A percentile compares a stretch with the other conserved stretches of the same genome.
Conservation (phyloP, 2,113 vertebrate species). For the Galemys pyrenaicus region DNA sequence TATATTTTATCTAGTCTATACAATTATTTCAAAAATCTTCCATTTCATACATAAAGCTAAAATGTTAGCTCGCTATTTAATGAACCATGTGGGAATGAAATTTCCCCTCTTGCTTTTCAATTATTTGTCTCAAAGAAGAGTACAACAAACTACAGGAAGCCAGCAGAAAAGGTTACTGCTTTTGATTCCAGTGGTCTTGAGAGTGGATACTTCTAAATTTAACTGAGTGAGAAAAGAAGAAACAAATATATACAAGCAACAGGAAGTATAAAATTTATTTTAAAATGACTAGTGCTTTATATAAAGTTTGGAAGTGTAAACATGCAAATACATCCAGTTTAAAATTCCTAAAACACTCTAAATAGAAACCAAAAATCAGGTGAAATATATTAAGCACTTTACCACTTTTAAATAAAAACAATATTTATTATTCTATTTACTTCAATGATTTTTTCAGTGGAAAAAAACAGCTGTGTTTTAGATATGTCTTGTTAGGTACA, state of each 20-base stretch:
- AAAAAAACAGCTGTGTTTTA: slow-evolving; percentile 48
- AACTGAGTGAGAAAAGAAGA: slow-evolving; percentile 45
- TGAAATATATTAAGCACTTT: background rate
- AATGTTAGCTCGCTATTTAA: slow-evolving; percentile 75
- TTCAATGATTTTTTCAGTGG: background rate
- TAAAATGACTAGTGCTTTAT: slow-evolving; percentile 60
- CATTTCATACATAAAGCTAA: slow-evolving; percentile 72
- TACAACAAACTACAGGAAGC: slow-evolving; percentile 35
- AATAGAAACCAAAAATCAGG: background rate
- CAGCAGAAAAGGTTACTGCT: slow-evolving; percentile 39
- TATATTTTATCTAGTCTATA: slow-evolving; percentile 71
- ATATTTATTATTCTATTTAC: background rate
- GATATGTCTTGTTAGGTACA: slow-evolving; percentile 36
- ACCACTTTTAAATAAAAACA: slow-evolving; percentile 15
- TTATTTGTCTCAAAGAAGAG: slow-evolving; percentile 50
- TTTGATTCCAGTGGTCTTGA: slow-evolving; percentile 70
- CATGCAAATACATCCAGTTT: background rate
- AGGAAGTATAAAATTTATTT: slow-evolving; percentile 21
- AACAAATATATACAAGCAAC: background rate
- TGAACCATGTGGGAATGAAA: slow-evolving; percentile 72
- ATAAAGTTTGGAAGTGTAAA: background rate
- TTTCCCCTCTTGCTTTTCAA: slow-evolving; percentile 59
- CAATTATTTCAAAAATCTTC: slow-evolving; percentile 76
- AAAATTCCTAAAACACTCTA: background rate
- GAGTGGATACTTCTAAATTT: slow-evolving; percentile 55